Percentiles rank a stretch among this genome's conserved stretches.
Evolutionary conservation across 2,888 invertebrate species (phyloP).

Genomic region (Cantharis rustica): DNA sequence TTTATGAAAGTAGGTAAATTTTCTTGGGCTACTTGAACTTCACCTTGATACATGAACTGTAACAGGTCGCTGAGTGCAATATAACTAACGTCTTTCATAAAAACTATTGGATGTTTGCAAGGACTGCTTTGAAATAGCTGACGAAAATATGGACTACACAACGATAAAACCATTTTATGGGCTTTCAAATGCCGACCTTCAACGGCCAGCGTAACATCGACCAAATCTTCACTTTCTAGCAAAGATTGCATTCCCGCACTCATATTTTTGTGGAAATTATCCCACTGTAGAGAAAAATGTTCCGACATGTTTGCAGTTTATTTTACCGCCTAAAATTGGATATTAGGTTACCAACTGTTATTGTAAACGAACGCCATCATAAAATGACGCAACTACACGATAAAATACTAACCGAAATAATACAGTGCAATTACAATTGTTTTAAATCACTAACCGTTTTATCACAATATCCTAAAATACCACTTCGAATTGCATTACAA

Average conservation of each 20-base stretch:
- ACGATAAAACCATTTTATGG: constrained; percentile 76
- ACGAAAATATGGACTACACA: constrained; percentile 80
- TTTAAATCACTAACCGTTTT: neutral
- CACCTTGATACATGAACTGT: constrained; percentile 76
- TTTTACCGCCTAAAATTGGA: neutral
- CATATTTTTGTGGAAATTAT: constrained; percentile 77
- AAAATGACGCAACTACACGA: neutral
- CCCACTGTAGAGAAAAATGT: constrained; percentile 78
- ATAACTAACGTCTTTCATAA: constrained; percentile 72
- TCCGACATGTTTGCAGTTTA: constrained; percentile 56
- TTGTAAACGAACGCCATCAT: neutral
- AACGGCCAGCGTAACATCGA: constrained; percentile 56
- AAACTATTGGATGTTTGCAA: constrained; percentile 75
- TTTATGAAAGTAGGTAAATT: constrained; percentile 54
- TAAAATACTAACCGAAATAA: neutral
- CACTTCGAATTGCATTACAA: neutral
- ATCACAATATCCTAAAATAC: neutral
- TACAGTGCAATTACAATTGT: neutral
- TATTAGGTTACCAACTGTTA: neutral
- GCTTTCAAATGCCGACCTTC: constrained; percentile 73
- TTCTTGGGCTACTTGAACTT: constrained; percentile 60
- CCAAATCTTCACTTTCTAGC: constrained; percentile 53
- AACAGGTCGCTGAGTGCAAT: constrained; percentile 68
- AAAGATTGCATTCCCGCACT: constrained; percentile 69
- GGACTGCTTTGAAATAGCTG: constrained; percentile 72